phyloP scores from a whole-genome alignment of 2,797 vertebrate genomes.

The Rhinichthys osculus region DNA sequence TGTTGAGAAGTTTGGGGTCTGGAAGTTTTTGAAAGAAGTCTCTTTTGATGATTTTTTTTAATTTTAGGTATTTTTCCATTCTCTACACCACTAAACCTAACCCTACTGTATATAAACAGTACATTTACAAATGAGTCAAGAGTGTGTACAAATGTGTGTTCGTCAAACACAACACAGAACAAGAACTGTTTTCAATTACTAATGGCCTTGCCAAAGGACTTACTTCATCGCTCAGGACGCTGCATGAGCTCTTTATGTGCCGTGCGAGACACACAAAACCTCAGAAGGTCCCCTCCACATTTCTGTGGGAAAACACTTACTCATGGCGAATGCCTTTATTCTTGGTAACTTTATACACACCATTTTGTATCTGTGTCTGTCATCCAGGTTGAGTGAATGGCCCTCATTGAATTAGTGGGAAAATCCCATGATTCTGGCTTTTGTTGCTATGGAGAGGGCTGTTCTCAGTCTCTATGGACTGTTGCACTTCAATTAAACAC shows the following conservation, averaged over 20 bases:
- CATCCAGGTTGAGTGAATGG: slow-evolving; percentile 33
- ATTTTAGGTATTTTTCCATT: slow-evolving; percentile 11
- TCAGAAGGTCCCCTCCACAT: slow-evolving; percentile 42
- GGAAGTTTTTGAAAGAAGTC: not conserved
- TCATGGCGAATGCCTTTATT: slow-evolving; percentile 46
- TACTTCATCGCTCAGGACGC: slow-evolving; percentile 61
- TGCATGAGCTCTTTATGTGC: slow-evolving; percentile 55
- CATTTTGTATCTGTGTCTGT: slow-evolving; percentile 47
- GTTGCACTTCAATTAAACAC: slow-evolving; percentile 38
- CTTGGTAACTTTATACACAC: slow-evolving; percentile 45
- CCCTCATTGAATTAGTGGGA: slow-evolving; percentile 25
- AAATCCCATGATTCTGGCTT: slow-evolving; percentile 47
- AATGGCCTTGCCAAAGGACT: slow-evolving; percentile 43
- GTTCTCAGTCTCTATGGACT: slow-evolving; percentile 7
- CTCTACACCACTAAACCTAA: slow-evolving; percentile 6
- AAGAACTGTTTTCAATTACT: slow-evolving; percentile 64
- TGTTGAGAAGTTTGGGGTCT: not conserved
- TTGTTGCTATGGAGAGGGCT: slow-evolving; percentile 34
- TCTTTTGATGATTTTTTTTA: not conserved
- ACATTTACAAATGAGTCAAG: not conserved
- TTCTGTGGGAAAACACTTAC: slow-evolving; percentile 58
- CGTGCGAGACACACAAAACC: slow-evolving; percentile 39
- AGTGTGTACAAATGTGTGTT: slow-evolving; percentile 43
- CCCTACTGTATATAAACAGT: slow-evolving; percentile 15
- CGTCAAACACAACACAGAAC: slow-evolving; percentile 66